These are phyloP conservation scores for Hypomesus transpacificus DNA, from an alignment of 2,113 vertebrate genomes.

Conservation along the genomic window DNA sequence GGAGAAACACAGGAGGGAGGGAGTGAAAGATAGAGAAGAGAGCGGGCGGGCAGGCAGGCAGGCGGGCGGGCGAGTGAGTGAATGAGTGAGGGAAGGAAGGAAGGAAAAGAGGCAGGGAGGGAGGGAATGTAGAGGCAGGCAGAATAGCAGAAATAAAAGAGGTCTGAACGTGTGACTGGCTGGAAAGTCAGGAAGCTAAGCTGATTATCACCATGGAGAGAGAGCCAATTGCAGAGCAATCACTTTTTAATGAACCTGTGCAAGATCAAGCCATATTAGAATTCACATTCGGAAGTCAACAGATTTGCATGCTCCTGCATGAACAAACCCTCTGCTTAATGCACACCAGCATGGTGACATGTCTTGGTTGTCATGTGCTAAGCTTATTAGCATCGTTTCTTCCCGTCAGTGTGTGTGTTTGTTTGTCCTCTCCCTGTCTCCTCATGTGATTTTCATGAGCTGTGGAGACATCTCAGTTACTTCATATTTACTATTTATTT, in stretches of 20 bases:
- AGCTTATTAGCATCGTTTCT: too few species aligned
- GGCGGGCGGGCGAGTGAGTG: too few species aligned
- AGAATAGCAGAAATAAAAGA: constrained; percentile 35
- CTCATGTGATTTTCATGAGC: not conserved
- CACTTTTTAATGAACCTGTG: constrained; percentile 64
- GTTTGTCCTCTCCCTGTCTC: not conserved
- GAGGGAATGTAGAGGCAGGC: constrained; percentile 19
- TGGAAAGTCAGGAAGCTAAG: constrained; percentile 48
- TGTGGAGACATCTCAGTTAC: too few species aligned
- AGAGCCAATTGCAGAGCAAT: constrained; percentile 55
- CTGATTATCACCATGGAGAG: constrained; percentile 58
- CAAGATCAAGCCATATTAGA: constrained; percentile 46
- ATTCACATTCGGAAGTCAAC: constrained; percentile 24
- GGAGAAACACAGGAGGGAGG: not conserved
- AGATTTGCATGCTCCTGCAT: not conserved
- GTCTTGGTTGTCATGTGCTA: too few species aligned
- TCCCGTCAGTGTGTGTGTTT: not conserved
- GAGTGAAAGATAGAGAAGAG: not conserved
- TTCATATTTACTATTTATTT: too few species aligned
- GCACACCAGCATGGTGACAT: constrained; percentile 7
- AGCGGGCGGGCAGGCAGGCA: not conserved
- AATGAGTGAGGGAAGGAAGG: not conserved
- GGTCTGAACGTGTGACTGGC: constrained; percentile 48
- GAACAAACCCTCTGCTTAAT: not conserved
- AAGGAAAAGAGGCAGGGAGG: constrained; percentile 19